Conservation (phyloP, 2,797 vertebrate genomes). For the Peromyscus aztecus region DNA sequence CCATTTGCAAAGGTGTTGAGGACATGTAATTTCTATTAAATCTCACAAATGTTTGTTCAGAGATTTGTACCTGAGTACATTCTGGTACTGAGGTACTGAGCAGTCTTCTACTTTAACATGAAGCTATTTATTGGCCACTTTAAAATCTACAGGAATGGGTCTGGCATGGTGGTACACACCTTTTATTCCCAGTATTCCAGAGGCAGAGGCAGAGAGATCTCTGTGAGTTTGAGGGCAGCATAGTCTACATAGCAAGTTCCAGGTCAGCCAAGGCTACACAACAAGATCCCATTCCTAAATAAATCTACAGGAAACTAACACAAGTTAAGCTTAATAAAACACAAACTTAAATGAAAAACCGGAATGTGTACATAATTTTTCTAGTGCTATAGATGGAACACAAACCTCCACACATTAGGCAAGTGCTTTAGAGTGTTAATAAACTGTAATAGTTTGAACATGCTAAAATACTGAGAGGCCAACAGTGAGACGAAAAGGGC, state of each 20-base stretch:
- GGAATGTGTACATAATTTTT: not conserved
- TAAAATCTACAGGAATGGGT: not conserved
- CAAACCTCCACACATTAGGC: not conserved
- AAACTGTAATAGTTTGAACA: not conserved
- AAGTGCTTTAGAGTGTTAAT: not conserved
- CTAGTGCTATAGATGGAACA: not conserved
- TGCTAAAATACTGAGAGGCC: conserved; percentile 40
- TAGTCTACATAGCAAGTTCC: not conserved
- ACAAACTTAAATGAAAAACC: not conserved
- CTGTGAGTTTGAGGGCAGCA: not conserved
- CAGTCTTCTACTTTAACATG: conserved; percentile 1
- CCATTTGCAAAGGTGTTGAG: conserved; percentile 2
- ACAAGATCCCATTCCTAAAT: not conserved
- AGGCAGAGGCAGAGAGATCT: not conserved
- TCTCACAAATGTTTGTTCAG: not conserved
- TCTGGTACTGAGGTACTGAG: not conserved
- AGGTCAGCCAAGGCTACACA: not conserved
- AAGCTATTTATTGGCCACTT: not conserved
- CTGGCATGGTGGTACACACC: not conserved
- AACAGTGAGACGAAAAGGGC: not conserved
- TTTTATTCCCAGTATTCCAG: not conserved
- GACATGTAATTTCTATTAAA: not conserved
- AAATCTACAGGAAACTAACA: not conserved
- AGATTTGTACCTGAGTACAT: not conserved
- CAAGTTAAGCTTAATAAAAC: conserved; percentile 1